Base-by-base conservation (phyloP, 2,113 vertebrate species). In the Galeopterus variegatus region DNA sequence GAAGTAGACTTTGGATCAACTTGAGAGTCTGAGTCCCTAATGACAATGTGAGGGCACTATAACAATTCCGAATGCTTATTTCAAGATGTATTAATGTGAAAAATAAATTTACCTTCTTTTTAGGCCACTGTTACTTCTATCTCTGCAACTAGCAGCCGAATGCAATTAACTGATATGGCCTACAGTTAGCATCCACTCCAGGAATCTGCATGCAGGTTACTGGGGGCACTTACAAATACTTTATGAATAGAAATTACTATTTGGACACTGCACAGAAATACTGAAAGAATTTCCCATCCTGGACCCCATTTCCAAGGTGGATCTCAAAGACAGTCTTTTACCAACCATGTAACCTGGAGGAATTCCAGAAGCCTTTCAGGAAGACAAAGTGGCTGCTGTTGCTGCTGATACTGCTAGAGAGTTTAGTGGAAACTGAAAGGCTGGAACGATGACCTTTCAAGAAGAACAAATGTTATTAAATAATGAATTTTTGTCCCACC, bases 381-480 rank as follows among this genome's bases (percentile, higher is more conserved):
- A 94, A 67, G 83, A 96, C 23, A 93, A 95, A 81, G 76, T 54
- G 31, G 54, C 41, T 56, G 50, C 90, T 83, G 69, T 82, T 72
- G 56, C 69, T 84, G 92, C 92, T 93, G 92, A 87, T 93, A 50
- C 58, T 62, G 96, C 96, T 95, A 2, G 12, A 76, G 12, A 72
- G 91, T 81, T 92, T 87, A 95, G 89, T 87, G 80, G 72, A 96
- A 96, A 84, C 54, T 52, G 67, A 93, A 96, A 94, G 89, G 75
- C 92, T 17, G 11, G 83, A 89, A 84, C 81, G 89, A 96, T 95
- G 91, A 97, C 96, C 97, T 98, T 98, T 98, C 93, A 97, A 91
- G 70, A 97, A 96, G 96, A 98, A 97, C 94, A 97, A 97, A 97
- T 97, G 96, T 93, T 97, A 95, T 98, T 98, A 97, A 96, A 97